Conservation (phyloP, 2,113 vertebrate species). For the Holacanthus passer region DNA sequence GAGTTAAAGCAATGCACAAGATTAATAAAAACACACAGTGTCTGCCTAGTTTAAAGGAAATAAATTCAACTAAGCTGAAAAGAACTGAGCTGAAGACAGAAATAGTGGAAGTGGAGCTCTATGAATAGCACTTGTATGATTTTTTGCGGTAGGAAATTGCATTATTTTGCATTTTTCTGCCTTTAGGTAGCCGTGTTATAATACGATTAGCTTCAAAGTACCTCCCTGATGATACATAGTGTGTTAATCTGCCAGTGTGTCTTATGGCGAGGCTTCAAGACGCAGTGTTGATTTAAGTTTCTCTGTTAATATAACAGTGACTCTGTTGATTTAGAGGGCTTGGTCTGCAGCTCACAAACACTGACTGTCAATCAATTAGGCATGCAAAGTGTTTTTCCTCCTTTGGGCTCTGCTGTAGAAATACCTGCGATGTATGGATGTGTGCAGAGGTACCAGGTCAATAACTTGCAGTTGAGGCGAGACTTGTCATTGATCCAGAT, state of each 20-base stretch:
- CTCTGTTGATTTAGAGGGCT: slow-evolving; percentile 21
- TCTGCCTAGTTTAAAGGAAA: not conserved
- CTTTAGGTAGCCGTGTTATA: slow-evolving; percentile 12
- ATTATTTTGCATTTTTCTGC: slow-evolving; percentile 24
- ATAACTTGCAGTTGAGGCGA: slow-evolving; percentile 6
- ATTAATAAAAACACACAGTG: not conserved
- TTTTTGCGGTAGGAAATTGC: slow-evolving; percentile 17
- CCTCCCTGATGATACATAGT: slow-evolving; percentile 4
- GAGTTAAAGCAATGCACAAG: not conserved
- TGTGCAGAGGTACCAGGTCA: slow-evolving; percentile 4
- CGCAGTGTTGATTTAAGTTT: slow-evolving; percentile 13
- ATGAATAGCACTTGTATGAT: not conserved
- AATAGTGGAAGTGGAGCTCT: not conserved
- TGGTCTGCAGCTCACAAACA: not conserved
- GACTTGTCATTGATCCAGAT: slow-evolving; percentile 29
- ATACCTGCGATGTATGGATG: slow-evolving; percentile 37
- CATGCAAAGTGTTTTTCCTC: not conserved
- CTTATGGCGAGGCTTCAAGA: not conserved
- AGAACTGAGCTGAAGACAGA: not conserved
- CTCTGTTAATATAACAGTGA: slow-evolving; percentile 9
- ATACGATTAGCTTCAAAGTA: slow-evolving; percentile 21
- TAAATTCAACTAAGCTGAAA: not conserved
- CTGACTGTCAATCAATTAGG: not conserved
- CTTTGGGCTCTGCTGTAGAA: not conserved
- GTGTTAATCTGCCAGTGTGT: slow-evolving; percentile 3